Evolutionary conservation across 2,113 vertebrate species (phyloP).

Genomic region (Trogon surrucura): DNA sequence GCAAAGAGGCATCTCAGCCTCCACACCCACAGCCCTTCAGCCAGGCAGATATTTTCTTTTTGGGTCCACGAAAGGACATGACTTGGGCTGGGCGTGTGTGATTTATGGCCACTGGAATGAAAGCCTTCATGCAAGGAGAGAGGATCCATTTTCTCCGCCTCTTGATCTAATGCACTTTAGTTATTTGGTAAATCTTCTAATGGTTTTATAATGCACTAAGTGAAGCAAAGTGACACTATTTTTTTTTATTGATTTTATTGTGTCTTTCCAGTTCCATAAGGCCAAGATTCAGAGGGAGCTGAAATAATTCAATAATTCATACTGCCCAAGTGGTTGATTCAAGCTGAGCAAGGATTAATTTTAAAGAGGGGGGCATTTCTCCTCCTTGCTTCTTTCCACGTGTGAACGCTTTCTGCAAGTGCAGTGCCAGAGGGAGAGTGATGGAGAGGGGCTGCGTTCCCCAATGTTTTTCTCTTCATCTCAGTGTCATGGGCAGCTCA

Average conservation of each 20-base stretch:
- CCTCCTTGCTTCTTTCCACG: not conserved
- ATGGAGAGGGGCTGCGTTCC: not conserved
- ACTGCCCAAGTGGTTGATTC: slow-evolving; percentile 5
- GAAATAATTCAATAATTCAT: slow-evolving; percentile 65
- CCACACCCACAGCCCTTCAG: not conserved
- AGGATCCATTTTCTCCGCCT: slow-evolving; percentile 52
- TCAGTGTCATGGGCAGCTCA: not conserved
- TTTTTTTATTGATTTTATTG: slow-evolving; percentile 55
- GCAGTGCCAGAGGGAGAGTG: fast-evolving
- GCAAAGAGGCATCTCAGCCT: not conserved
- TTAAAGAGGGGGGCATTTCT: not conserved
- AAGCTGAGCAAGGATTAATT: not conserved
- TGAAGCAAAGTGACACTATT: slow-evolving; percentile 55
- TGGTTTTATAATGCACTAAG: slow-evolving; percentile 70
- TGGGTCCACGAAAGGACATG: not conserved
- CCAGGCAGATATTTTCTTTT: not conserved
- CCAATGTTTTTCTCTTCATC: not conserved
- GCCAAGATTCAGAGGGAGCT: slow-evolving; percentile 33
- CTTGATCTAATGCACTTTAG: slow-evolving; percentile 65
- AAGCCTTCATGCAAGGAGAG: not conserved
- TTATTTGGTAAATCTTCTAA: slow-evolving; percentile 73
- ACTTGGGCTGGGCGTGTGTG: not conserved
- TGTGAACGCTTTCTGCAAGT: not conserved
- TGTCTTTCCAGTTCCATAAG: slow-evolving; percentile 34
- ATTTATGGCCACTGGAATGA: slow-evolving; percentile 37